Evolutionary conservation across 2,888 invertebrate genomes (phyloP), one percentile per base, ranked within the genome.

Genomic region (Leptopterna dolabrata): DNA sequence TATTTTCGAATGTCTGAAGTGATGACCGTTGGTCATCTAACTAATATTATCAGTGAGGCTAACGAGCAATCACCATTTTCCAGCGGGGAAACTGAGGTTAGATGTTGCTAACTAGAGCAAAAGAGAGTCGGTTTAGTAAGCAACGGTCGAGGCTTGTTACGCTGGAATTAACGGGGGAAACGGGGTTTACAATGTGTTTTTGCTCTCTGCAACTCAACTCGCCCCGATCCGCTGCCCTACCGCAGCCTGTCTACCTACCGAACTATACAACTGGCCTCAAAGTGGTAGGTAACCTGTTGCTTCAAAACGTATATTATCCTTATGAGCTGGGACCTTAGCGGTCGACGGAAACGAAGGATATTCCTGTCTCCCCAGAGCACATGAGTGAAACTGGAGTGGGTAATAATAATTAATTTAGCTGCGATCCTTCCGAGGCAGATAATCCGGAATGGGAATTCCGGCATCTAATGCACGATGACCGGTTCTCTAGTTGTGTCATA

Each of bases 201-300:
- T 76, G 76, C 76, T 19, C 76, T 16, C 36, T 36, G 43, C 76
- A 76, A 19, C 76, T 41, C 76, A 76, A 76, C 76, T 76, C 36
- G 36, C 16, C 14, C 30, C 19, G n/a, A 30, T 36, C 19, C 73
- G 73, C 30, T 36, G 36, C 16, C 36, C 41, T 16, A 76, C 76
- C 43, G 76, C 16, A 4, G 36, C 43, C 43, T 76, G 76, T 76
- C 36, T 43, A 43, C 76, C 41, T 29, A 16, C 29, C 70, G 9
- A 76, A 76, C 43, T 76, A 19, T 1, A 76, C n/a, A n/a, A n/a
- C 76, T n/a, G n/a, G 36, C 36, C 76, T 76, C 9, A n/a, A 19
- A 43, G 76, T 19, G 76, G 43, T 76, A 76, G 76, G 43, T 76
- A 76, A 76, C 76, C 36, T 76, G 76, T 76, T 76, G 76, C 76